Evolutionary conservation across 2,888 invertebrate species (phyloP).

Genomic region (Caenorhabditis angaria): DNA sequence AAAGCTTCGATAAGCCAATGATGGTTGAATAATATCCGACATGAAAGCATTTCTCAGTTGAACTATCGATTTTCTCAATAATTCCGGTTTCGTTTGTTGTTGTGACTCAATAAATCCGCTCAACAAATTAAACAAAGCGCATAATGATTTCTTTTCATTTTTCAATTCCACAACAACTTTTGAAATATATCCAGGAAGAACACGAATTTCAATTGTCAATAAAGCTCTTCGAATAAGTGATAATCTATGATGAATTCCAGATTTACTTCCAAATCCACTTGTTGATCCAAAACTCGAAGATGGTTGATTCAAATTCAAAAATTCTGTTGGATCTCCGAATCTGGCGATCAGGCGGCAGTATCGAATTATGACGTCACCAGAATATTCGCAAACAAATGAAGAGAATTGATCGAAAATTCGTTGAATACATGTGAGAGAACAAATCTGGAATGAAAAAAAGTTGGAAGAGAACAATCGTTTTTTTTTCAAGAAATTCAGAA

Average conservation of each 20-base stretch:
- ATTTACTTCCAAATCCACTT: slow-evolving; percentile 29
- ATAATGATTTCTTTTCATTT: slow-evolving; percentile 45
- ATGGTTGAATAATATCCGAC: slow-evolving; percentile 33
- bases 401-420: slow-evolving; percentile 60
- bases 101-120: slow-evolving; percentile 39
- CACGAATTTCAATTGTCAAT: slow-evolving; percentile 47
- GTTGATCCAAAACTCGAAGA: slow-evolving; percentile 34
- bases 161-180: slow-evolving; percentile 42
- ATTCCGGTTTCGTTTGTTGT: slow-evolving; percentile 21
- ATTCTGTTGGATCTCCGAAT: slow-evolving; percentile 35
- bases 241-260: slow-evolving; percentile 39
- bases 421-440: slow-evolving; percentile 65
- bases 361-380: slow-evolving; percentile 37
- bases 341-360: slow-evolving; percentile 37
- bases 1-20: slow-evolving; percentile 35
- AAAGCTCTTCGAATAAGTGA: slow-evolving; percentile 48
- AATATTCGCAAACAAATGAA: slow-evolving; percentile 50
- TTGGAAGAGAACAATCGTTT: too few species aligned
- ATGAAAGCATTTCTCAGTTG: slow-evolving; percentile 29
- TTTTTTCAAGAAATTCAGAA: neutral
- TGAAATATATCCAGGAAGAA: slow-evolving; percentile 41
- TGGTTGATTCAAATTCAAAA: slow-evolving; percentile 30
- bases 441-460: slow-evolving; percentile 54
- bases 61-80: slow-evolving; percentile 24
- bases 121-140: slow-evolving; percentile 47